phyloP scores from a whole-genome alignment of 2,888 invertebrate genomes.

The Muschampia plurimacula region DNA sequence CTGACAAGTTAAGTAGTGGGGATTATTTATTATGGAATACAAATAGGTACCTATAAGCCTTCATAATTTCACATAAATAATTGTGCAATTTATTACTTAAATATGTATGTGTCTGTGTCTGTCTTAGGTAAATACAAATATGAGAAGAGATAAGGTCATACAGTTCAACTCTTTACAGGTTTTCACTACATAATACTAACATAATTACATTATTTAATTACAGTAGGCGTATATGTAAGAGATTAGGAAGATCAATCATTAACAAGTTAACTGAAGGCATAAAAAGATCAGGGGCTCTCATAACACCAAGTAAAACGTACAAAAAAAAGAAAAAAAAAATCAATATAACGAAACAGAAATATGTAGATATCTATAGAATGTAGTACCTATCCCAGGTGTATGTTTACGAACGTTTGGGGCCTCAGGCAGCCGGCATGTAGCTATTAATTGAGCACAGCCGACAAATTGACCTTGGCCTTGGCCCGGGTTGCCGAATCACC shows the following conservation, averaged over 20 bases:
- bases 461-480: slow-evolving; percentile 81
- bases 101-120: too few species aligned
- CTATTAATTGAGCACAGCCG: slow-evolving; percentile 76
- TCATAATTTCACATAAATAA: not conserved
- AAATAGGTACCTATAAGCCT: not conserved
- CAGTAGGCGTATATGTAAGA: too few species aligned
- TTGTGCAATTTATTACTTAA: not conserved
- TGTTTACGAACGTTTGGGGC: slow-evolving; percentile 38
- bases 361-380: not conserved
- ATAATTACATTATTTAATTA: too few species aligned
- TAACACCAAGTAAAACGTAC: too few species aligned
- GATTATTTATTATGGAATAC: not conserved
- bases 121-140: too few species aligned
- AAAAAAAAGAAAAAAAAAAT: not conserved
- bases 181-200: too few species aligned
- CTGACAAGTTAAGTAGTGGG: slow-evolving; percentile 11
- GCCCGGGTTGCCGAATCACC: slow-evolving; percentile 79
- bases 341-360: not conserved
- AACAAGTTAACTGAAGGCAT: too few species aligned
- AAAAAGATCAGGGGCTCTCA: too few species aligned
- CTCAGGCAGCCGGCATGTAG: slow-evolving; percentile 59
- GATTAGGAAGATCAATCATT: too few species aligned
- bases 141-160: too few species aligned
- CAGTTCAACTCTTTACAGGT: too few species aligned
- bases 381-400: slow-evolving; percentile 19